Evolutionary conservation across 2,113 vertebrate genomes (phyloP).

Genomic region (Gracilinanus agilis): DNA sequence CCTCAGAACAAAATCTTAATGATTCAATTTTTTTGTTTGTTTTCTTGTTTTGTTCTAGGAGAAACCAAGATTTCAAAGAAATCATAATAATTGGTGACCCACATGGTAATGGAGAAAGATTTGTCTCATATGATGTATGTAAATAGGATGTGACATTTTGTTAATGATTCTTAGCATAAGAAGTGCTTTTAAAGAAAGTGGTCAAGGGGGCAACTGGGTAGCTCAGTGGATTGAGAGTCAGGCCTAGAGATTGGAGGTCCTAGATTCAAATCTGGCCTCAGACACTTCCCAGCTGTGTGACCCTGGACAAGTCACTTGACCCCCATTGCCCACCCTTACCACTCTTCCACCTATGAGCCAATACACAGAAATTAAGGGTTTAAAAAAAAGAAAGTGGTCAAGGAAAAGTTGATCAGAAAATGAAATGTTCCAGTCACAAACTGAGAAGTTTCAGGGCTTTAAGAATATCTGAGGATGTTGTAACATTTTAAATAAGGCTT

Average conservation of each 20-base stretch:
- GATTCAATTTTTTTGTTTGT: background rate
- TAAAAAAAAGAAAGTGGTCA: background rate
- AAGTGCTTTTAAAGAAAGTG: background rate
- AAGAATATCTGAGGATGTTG: background rate
- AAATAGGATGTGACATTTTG: background rate
- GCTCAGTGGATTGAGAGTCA: no score
- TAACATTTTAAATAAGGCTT: background rate
- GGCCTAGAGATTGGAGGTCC: no score
- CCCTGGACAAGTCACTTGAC: no score
- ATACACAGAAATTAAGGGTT: no score
- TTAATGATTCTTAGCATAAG: background rate
- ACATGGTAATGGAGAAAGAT: background rate
- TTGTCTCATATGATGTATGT: background rate
- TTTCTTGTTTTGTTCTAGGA: background rate
- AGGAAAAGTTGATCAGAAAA: background rate
- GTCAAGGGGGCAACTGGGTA: no score
- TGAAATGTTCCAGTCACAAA: background rate
- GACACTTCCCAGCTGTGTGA: no score
- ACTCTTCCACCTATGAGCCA: no score
- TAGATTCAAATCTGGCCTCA: no score
- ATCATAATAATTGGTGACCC: no score
- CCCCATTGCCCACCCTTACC: no score
- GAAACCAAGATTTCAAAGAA: background rate
- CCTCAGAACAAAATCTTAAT: background rate
- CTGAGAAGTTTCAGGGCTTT: background rate